Percentiles rank a stretch among this genome's conserved stretches.
Conservation (phyloP, 2,113 vertebrate genomes). For the Lucifuga dentata region DNA sequence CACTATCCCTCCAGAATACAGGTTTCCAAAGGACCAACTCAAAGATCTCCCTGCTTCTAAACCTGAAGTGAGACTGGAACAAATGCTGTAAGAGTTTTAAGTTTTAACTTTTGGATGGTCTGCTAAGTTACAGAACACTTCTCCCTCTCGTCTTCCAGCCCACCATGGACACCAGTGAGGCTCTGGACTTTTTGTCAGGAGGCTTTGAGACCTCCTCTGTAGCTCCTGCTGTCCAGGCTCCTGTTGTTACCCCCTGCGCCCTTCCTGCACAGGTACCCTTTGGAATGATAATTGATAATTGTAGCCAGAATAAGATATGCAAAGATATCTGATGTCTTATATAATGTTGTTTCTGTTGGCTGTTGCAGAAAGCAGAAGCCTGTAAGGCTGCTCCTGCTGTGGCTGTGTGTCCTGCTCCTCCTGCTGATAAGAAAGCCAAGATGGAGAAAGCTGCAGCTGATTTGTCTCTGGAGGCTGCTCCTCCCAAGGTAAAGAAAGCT, state of each 20-base stretch:
- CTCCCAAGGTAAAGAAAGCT: conserved; percentile 27
- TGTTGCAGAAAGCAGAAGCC: conserved; percentile 52
- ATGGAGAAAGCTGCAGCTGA: conserved; percentile 43
- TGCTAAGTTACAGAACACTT: background rate
- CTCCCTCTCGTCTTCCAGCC: conserved; percentile 35
- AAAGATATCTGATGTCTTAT: background rate
- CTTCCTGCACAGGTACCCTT: conserved; percentile 61
- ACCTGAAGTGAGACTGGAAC: conserved; percentile 33
- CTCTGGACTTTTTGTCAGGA: conserved; percentile 64
- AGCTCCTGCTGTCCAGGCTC: conserved; percentile 45
- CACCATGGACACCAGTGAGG: conserved; percentile 52
- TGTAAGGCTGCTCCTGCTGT: conserved; percentile 6
- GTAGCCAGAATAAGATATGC: too few relatives aligned
- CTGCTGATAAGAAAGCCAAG: conserved; percentile 72
- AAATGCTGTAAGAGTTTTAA: background rate
- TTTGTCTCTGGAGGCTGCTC: conserved; percentile 51
- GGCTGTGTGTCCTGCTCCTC: conserved; percentile 56
- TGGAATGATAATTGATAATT: too few relatives aligned
- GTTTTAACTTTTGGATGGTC: too few relatives aligned
- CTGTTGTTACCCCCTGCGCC: conserved; percentile 33
- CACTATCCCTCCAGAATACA: conserved; percentile 61
- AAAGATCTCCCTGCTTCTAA: conserved; percentile 30
- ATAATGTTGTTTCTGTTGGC: background rate
- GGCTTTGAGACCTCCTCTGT: conserved; percentile 36
- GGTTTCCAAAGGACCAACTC: conserved; percentile 43